Base-by-base conservation (phyloP, 2,113 vertebrate species). In the Psittacara wagleri region DNA sequence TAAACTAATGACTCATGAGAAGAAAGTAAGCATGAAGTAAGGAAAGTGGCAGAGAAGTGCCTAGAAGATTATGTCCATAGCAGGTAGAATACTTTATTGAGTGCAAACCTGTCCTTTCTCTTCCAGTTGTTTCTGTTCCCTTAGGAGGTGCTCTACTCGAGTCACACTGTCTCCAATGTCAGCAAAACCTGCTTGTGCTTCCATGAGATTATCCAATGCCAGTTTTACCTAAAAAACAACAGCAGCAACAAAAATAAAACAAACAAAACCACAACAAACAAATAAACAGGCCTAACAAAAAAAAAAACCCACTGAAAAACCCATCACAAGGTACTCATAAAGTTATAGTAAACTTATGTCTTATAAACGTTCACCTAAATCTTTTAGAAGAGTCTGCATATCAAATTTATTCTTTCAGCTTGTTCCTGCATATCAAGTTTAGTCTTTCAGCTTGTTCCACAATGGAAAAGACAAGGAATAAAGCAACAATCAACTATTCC, bases 21-120 rank as follows among this genome's bases (percentile, higher is more conserved):
- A 48, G 3, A 75, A 20, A 57, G 7, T 22, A 85, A 76, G 24
- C 1, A 1, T 44, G 46, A 41, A 13, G 19, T 17, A 62, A 76
- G 18, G 24, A 44, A 19, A 73, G 24, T 31, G 59, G 59, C 46
- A 77, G 54, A 68, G n/a, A 64, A 80, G 12, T 17, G 31, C 61
- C 79, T 84, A 37, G 39, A 83, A 74, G 27, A 59, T 39, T 14
- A 17, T 6, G 7, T 44, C 12, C 51, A 3, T 3, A 84, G 23
- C 78, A 92, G 46, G 7, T 66, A 43, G 27, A 81, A 64, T 20
- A 75, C 22, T 33, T 43, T 57, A 77, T 10, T 28, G 74, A 49
- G 33, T 35, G 28, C 97, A 92, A 82, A 99, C 99, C 98, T 99
- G 98, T 97, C 98, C 98, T 92, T 98, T 99, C 84, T 98, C 98